Conservation (phyloP, 2,797 vertebrate species). For the Tragopan temminckii region DNA sequence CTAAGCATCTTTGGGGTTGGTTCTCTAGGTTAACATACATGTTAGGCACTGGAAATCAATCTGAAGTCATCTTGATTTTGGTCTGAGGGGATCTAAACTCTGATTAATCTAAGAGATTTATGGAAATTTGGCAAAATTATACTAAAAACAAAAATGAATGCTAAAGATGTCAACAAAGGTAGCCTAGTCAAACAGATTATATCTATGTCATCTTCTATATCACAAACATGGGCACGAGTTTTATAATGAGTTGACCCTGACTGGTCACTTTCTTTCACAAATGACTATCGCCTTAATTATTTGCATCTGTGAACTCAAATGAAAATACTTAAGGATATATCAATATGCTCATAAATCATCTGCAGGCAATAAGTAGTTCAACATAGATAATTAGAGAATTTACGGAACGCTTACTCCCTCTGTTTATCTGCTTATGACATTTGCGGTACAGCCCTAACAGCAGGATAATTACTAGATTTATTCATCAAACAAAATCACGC, state of each 20-base stretch:
- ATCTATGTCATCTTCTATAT: slow-evolving; percentile 48
- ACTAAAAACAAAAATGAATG: background rate
- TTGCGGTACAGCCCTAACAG: slow-evolving; percentile 92
- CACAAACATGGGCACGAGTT: slow-evolving; percentile 54
- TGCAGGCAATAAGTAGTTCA: slow-evolving; percentile 88
- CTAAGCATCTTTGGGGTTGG: background rate
- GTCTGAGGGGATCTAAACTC: background rate
- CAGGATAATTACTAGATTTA: slow-evolving; percentile 98
- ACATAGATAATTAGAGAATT: slow-evolving; percentile 93
- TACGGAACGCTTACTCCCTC: slow-evolving; percentile 92
- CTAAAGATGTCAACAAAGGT: slow-evolving; percentile 37
- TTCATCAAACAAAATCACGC: slow-evolving; percentile 96
- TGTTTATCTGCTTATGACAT: slow-evolving; percentile 99
- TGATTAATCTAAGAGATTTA: background rate
- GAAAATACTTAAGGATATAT: slow-evolving; percentile 92
- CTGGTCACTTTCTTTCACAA: slow-evolving; percentile 84
- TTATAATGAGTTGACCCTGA: slow-evolving; percentile 86
- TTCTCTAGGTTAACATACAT: background rate
- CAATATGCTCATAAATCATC: slow-evolving; percentile 93
- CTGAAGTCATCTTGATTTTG: background rate
- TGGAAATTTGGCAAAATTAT: background rate
- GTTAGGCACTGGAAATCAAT: background rate
- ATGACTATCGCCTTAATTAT: slow-evolving; percentile 92
- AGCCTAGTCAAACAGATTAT: slow-evolving; percentile 34
- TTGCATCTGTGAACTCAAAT: slow-evolving; percentile 93